Evolutionary conservation across 2,797 vertebrate species (phyloP), one percentile per base, ranked within the genome.

Genomic region (Myotis findleyi): DNA sequence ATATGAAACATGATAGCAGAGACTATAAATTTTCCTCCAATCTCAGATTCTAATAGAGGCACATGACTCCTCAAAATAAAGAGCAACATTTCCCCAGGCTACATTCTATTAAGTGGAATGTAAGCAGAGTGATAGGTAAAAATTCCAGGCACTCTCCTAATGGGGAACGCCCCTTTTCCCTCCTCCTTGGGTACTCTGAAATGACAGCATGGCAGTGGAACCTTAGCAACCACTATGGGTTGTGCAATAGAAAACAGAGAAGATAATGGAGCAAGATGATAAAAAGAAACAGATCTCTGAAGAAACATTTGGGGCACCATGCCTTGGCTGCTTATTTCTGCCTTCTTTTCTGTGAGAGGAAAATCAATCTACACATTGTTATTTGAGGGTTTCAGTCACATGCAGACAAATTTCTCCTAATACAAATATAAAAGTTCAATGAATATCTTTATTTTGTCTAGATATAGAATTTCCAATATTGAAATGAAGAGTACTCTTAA

Each of bases 271-370:
- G 44, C 41, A 72, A 21, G 13, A 71, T 25, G 21, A 66, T 14
- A 62, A 17, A 79, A 41, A n/a, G 20, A 83, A 84, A 33, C 10
- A 1, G 59, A n/a, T 80, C 27, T 51, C 23, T 33, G 4, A 55
- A 57, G 36, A 44, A 72, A 23, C 12, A 25, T 14, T 1, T 0
- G 2, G 1, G 11, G 6, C 1, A 66, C 18, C 16, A 53, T 4
- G 21, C 9, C 2, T 0, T 59, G 27, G 25, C 21, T 49, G 4
- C 3, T 83, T 86, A 68, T 62, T 20, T 36, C n/a, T 80, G 49
- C 33, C 30, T 81, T 89, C 27, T 69, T 92, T 84, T 81, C 33
- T 82, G 18, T 49, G 36, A 77, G 3, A 77, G 33, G 68, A 91
- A 93, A 83, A 21, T 14, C 41, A 53, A 16, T 49, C 62, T 55